Percentiles rank a stretch among this genome's conserved stretches.
These are phyloP conservation scores for Phocoena sinus DNA, from an alignment of 2,113 vertebrate genomes.

Conservation along the genomic window DNA sequence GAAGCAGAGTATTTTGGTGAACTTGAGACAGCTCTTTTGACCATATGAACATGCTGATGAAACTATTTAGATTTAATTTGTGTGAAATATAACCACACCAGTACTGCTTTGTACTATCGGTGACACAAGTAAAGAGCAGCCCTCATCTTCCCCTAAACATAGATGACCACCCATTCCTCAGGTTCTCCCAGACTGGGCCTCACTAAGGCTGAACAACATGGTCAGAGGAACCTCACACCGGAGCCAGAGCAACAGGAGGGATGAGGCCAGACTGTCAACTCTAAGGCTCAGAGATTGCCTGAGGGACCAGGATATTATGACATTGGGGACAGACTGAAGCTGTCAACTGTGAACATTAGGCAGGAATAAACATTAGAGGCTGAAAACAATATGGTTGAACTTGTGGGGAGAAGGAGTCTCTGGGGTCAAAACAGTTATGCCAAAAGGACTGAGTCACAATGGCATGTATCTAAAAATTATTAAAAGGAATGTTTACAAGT, in stretches of 20 bases:
- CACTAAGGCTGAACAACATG: neutral
- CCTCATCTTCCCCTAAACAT: neutral
- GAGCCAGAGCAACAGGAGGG: neutral
- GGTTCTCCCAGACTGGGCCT: no score
- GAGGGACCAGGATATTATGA: fast-evolving
- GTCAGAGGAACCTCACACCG: fast-evolving
- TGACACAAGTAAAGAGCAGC: neutral
- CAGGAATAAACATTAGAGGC: neutral
- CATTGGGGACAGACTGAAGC: no score
- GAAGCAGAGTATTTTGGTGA: neutral
- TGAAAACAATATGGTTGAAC: neutral
- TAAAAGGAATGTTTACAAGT: neutral
- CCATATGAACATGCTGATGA: neutral
- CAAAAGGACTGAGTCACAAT: neutral
- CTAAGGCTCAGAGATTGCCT: neutral
- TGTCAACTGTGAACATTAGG: neutral
- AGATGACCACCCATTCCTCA: neutral
- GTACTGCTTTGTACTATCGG: neutral
- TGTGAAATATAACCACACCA: neutral
- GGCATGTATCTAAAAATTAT: neutral
- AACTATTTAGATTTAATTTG: neutral
- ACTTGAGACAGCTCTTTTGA: neutral
- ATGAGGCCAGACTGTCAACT: neutral
- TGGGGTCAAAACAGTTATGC: neutral
- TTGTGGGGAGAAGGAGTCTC: neutral